Evolutionary conservation across 2,797 vertebrate species (phyloP).

Genomic region (Calcarius lapponicus): DNA sequence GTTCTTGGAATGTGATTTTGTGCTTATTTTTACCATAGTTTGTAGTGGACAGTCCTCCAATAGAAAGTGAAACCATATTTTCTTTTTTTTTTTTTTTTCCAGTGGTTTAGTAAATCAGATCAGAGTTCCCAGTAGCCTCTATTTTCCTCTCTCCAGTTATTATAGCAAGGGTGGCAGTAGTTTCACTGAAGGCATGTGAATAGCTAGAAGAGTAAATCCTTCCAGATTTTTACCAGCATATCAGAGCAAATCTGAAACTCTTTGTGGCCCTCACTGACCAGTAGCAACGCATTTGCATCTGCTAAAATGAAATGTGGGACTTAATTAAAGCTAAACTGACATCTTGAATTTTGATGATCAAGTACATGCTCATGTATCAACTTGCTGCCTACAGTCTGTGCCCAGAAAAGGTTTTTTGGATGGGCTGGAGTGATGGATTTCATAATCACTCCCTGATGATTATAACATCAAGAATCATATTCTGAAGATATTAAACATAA

Average conservation of each 20-base stretch:
- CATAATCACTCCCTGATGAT: not conserved
- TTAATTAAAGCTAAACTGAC: not conserved
- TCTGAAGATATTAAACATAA: not conserved
- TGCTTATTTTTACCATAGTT: not conserved
- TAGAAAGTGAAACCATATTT: not conserved
- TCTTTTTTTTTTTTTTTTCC: not conserved
- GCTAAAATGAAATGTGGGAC: not conserved
- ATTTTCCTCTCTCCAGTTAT: not conserved
- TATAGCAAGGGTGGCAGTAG: not conserved
- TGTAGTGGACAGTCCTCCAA: not conserved
- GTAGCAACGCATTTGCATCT: not conserved
- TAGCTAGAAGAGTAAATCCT: not conserved
- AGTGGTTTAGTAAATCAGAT: not conserved
- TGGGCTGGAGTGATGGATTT: not conserved
- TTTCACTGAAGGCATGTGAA: not conserved
- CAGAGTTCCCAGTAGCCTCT: not conserved
- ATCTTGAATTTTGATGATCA: not conserved
- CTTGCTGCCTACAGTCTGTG: not conserved
- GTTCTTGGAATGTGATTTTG: not conserved
- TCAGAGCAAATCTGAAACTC: not conserved
- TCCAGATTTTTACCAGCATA: not conserved
- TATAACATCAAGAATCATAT: not conserved
- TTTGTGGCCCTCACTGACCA: not conserved
- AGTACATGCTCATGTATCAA: not conserved
- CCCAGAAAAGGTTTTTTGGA: not conserved